phyloP scores from a whole-genome alignment of 2,888 invertebrate genomes.

The Branchinecta sandiegonensis region DNA sequence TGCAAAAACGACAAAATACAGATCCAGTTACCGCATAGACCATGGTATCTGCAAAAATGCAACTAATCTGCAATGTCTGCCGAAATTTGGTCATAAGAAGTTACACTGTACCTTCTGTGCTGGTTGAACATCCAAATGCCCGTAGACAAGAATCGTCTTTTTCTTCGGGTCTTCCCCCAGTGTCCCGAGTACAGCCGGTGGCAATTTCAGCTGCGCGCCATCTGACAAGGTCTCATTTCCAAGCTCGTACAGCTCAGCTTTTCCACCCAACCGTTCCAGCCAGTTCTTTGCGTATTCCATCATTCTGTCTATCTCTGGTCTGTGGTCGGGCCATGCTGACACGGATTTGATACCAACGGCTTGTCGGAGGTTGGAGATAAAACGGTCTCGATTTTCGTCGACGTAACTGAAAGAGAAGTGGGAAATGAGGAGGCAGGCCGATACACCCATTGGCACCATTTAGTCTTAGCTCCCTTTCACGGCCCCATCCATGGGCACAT shows the following conservation, averaged over 20 bases:
- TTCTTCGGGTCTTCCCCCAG: constrained; percentile 68
- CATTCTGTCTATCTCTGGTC: constrained; percentile 69
- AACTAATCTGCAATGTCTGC: no score
- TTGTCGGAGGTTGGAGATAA: constrained; percentile 60
- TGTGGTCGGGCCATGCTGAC: constrained; percentile 72
- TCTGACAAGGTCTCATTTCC: constrained; percentile 52
- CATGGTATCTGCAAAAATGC: no score
- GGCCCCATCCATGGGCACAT: no score
- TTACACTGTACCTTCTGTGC: constrained; percentile 46
- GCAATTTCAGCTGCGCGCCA: constrained; percentile 57
- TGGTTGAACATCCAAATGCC: constrained; percentile 96
- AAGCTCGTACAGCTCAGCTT: constrained; percentile 54
- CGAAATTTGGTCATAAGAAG: no score
- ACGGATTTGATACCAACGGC: constrained; percentile 88
- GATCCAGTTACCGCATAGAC: no score
- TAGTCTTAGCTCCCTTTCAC: no score
- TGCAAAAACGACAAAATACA: no score
- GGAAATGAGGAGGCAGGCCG: no score
- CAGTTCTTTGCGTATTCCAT: constrained; percentile 60
- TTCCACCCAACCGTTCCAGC: constrained; percentile 53
- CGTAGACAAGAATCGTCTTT: constrained; percentile 86
- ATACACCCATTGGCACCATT: no score
- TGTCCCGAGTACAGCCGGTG: constrained; percentile 65
- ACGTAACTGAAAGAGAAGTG: constrained; percentile 45
- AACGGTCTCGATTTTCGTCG: constrained; percentile 57